phyloP scores from a whole-genome alignment of 2,113 vertebrate species.

The Lophotis ruficrista region DNA sequence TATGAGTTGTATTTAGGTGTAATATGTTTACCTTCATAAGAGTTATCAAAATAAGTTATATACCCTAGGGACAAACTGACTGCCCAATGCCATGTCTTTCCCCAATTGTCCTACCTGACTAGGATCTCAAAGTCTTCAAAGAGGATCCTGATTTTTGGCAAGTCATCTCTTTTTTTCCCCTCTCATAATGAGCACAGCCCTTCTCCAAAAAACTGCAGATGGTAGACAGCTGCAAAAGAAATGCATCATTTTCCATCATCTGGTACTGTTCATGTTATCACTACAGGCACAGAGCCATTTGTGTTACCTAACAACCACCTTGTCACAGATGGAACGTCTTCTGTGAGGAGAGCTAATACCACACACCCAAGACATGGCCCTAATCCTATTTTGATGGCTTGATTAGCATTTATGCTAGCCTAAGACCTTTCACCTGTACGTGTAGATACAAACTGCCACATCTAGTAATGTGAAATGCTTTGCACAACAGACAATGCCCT shows the following conservation, averaged over 20 bases:
- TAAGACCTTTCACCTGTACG: rapidly evolving
- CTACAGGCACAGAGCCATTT: neutral
- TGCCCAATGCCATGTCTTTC: neutral
- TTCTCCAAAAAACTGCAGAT: neutral
- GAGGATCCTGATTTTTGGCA: neutral
- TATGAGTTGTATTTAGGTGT: neutral
- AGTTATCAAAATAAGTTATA: neutral
- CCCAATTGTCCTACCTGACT: neutral
- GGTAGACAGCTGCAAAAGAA: neutral
- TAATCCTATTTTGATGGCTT: neutral
- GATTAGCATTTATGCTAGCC: neutral
- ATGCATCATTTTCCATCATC: neutral
- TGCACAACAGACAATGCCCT: rapidly evolving
- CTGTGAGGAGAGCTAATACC: neutral
- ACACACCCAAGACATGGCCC: neutral
- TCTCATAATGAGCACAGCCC: neutral
- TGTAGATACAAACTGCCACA: neutral
- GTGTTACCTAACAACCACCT: neutral
- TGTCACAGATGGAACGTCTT: neutral
- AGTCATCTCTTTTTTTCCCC: neutral
- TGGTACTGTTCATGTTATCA: neutral
- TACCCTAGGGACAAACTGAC: neutral
- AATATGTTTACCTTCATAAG: constrained; percentile 1
- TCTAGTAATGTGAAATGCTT: rapidly evolving
- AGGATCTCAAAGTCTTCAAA: neutral